Base-by-base conservation (phyloP, 2,888 invertebrate genomes). In the Ophion costatus region DNA sequence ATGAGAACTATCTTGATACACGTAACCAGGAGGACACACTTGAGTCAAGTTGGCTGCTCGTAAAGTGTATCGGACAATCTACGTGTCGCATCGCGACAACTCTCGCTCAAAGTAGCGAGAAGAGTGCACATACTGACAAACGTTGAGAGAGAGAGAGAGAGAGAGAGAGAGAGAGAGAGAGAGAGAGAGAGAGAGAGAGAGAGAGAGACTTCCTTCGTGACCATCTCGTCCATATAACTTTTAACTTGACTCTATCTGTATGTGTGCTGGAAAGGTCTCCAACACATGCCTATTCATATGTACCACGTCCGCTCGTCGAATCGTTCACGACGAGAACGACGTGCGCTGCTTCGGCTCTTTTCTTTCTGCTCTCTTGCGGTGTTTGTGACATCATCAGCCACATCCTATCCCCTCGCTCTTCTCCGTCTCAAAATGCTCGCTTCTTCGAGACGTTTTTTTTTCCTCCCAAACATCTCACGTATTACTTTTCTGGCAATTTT, bases 81-180 rank as follows among this genome's bases (percentile, higher is more conserved):
- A 90, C 92, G 87, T 92, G 90, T 92, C 91, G 90, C 91, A 92
- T 92, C 92, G 89, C 91, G 89, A 90, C 90, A 89, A 89, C 89
- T 89, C 89, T 82, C 87, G 87, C 90, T 90, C 90, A 91, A 92
- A 91, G 91, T 91, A 91, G 91, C 89, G 89, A 91, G 90, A 88
- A 51, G 66, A 89, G 85, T 83, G 82, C 82, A 81, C 89, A 87
- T n/a, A n/a, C 87, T 88, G 90, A 89, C 89, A 90, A 88, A 86
- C 88, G 88, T 87, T 87, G 86, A 86, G 51, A 22, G 29, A 14
- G 11, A 3, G 45, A 11, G 45, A 45, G 17, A 51, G 51, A 51
- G 17, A 51, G 51, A 17, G 17, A 51, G 38, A 38, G 38, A 38
- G 38, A 38, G 38, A 38, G 38, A 38, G 38, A 38, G 38, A 38